A percentile compares a stretch with the other conserved stretches of the same genome.
Conservation (phyloP, 2,888 invertebrate species). For the Oligia strigilis region DNA sequence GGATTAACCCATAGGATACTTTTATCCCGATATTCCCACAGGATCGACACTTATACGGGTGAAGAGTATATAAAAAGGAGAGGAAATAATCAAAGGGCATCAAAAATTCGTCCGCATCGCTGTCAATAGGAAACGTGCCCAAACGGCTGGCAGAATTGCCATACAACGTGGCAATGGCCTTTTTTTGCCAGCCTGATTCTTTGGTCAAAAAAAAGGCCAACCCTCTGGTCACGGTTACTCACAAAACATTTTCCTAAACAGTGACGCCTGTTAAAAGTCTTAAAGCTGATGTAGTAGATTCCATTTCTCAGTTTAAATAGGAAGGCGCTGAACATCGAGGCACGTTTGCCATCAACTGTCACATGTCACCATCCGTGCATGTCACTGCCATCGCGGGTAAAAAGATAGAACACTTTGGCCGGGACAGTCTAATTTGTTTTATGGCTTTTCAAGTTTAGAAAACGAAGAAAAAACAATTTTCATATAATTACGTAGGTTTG, state of each 20-base stretch:
- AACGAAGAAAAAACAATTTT: background rate
- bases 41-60: too few species aligned
- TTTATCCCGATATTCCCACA: too few species aligned
- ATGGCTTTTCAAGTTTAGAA: background rate
- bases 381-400: slow-evolving; percentile 15
- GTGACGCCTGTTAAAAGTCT: slow-evolving; percentile 33
- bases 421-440: slow-evolving; percentile 20
- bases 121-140: too few species aligned
- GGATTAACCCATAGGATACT: too few species aligned
- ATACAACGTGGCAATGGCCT: too few species aligned
- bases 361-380: slow-evolving; percentile 7
- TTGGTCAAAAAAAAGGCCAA: too few species aligned
- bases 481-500: background rate
- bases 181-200: too few species aligned
- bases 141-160: too few species aligned
- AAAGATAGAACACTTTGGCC: slow-evolving; percentile 15
- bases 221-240: background rate
- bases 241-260: slow-evolving; percentile 27
- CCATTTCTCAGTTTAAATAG: slow-evolving; percentile 41
- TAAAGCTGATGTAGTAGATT: slow-evolving; percentile 25
- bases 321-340: slow-evolving; percentile 27
- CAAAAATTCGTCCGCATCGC: too few species aligned
- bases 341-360: slow-evolving; percentile 47
- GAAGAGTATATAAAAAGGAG: too few species aligned
- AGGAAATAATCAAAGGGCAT: too few species aligned